These are phyloP conservation scores for Gryllus bimaculatus DNA, from an alignment of 1,140 invertebrate genomes.

Conservation along the genomic window DNA sequence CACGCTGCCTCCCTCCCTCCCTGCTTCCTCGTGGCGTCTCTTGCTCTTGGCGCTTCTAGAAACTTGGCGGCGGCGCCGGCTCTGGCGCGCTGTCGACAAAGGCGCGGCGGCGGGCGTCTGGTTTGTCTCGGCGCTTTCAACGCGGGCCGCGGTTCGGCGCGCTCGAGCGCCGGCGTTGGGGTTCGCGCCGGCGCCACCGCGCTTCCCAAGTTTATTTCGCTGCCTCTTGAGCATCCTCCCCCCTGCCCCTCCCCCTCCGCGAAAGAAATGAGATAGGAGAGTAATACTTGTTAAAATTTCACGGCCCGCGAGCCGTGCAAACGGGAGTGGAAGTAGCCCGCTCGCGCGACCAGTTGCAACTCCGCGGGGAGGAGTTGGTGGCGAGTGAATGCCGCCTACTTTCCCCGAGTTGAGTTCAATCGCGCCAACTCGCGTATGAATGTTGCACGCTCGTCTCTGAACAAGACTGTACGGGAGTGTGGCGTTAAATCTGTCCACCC, in stretches of 20 bases:
- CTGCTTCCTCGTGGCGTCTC: too few species aligned
- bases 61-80: too few species aligned
- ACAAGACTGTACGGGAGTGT: too few species aligned
- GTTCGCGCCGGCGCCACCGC: too few species aligned
- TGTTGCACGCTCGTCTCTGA: too few species aligned
- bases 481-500: too few species aligned
- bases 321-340: neutral
- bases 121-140: neutral
- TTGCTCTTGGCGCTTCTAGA: too few species aligned
- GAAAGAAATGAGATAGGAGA: neutral
- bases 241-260: neutral
- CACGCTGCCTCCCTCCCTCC: too few species aligned
- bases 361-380: neutral
- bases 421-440: too few species aligned
- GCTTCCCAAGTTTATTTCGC: neutral
- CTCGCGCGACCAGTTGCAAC: neutral
- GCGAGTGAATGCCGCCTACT: neutral
- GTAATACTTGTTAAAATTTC: slow-evolving; percentile 6
- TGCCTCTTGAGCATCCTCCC: neutral
- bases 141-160: too few species aligned
- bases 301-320: neutral
- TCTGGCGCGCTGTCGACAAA: too few species aligned
- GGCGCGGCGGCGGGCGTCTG: neutral
- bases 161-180: neutral
- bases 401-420: too few species aligned